Conservation (phyloP, 2,113 vertebrate species). For the Gasterosteus nipponicus region DNA sequence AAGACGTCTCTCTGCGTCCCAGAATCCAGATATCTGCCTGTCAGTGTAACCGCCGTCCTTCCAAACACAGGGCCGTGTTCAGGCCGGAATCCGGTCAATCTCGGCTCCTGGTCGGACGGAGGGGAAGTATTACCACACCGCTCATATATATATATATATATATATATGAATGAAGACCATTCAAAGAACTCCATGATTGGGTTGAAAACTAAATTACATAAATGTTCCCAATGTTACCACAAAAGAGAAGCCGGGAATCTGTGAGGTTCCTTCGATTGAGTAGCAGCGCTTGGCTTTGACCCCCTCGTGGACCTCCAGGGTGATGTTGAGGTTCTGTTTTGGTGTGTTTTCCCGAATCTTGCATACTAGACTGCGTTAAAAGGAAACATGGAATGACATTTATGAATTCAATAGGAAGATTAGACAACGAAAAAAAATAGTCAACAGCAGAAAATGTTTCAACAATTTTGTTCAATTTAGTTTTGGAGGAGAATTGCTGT, state of each 20-base stretch:
- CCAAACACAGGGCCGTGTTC: slow-evolving; percentile 86
- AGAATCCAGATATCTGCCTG: slow-evolving; percentile 81
- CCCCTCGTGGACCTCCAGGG: slow-evolving; percentile 81
- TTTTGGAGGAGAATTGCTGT: neutral
- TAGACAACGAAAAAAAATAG: neutral
- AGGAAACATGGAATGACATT: slow-evolving; percentile 1
- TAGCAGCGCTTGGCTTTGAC: slow-evolving; percentile 60
- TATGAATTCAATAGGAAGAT: neutral
- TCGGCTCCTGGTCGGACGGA: slow-evolving; percentile 81
- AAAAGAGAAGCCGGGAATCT: slow-evolving; percentile 82
- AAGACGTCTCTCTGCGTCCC: slow-evolving; percentile 81
- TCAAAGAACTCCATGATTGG: neutral
- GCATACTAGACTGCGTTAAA: slow-evolving; percentile 83
- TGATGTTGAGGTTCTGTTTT: slow-evolving; percentile 74
- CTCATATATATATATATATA: neutral
- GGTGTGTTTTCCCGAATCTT: slow-evolving; percentile 59
- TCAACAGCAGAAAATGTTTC: neutral
- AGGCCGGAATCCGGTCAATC: slow-evolving; percentile 82
- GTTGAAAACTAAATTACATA: neutral
- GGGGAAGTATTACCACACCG: neutral
- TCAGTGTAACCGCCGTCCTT: slow-evolving; percentile 86
- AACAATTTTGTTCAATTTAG: neutral
- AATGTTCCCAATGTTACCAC: slow-evolving; percentile 79
- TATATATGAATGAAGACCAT: neutral
- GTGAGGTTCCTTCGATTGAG: slow-evolving; percentile 79